A percentile compares a stretch with the other conserved stretches of the same genome.
phyloP scores from a whole-genome alignment of 2,113 vertebrate species.

The Montifringilla adamsi region DNA sequence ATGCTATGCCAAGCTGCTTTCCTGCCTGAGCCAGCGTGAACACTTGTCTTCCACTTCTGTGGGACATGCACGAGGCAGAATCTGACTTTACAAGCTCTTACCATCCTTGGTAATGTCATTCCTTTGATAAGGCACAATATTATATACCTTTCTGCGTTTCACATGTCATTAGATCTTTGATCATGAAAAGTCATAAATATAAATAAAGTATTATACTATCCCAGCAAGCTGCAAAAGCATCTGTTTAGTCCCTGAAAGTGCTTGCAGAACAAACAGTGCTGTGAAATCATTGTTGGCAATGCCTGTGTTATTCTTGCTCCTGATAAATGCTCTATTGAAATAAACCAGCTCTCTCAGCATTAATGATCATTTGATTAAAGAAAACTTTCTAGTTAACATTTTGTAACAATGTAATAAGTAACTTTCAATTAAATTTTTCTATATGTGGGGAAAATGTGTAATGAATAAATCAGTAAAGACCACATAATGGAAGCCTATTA shows the following conservation, averaged over 20 bases:
- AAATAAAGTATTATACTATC: conserved; percentile 21
- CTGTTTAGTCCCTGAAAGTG: background rate
- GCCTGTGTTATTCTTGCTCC: conserved; percentile 35
- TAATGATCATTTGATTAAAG: conserved; percentile 66
- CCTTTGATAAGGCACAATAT: background rate
- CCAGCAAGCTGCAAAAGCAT: background rate
- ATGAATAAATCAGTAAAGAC: conserved; percentile 78
- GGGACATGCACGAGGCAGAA: background rate
- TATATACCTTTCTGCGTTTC: background rate
- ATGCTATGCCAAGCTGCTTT: background rate
- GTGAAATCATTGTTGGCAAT: background rate
- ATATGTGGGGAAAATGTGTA: conserved; percentile 72
- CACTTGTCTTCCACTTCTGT: background rate
- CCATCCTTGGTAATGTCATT: background rate
- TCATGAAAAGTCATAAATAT: conserved; percentile 21
- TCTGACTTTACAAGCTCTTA: background rate
- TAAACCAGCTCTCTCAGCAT: conserved; percentile 37
- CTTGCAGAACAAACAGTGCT: conserved; percentile 11
- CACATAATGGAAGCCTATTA: conserved; percentile 82
- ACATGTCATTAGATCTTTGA: background rate
- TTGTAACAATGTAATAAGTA: conserved; percentile 75
- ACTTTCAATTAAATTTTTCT: conserved; percentile 81
- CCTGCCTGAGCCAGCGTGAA: background rate
- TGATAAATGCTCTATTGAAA: conserved; percentile 45
- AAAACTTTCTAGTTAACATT: conserved; percentile 72